phyloP scores from a whole-genome alignment of 2,797 vertebrate genomes.

The Telmatherina bonti region DNA sequence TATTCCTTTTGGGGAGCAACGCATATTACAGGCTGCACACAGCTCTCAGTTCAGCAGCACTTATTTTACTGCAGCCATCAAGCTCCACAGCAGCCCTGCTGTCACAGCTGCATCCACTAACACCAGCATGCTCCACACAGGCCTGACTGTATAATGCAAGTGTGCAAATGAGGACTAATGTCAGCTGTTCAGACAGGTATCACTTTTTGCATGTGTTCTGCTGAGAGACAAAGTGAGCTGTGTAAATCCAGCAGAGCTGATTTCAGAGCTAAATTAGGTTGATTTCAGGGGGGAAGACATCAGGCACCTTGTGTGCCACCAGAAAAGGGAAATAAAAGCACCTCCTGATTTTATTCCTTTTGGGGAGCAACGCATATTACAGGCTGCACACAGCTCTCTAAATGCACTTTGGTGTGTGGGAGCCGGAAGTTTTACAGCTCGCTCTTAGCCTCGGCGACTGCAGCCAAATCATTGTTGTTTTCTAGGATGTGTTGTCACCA shows the following conservation, averaged over 20 bases:
- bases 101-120: slow-evolving; percentile 1
- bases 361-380: slow-evolving; percentile 27
- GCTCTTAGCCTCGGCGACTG: not conserved
- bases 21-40: slow-evolving; percentile 29
- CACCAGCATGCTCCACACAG: not conserved
- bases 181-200: not conserved
- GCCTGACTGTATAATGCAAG: not conserved
- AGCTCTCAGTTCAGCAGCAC: slow-evolving; percentile 20
- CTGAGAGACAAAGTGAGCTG: not conserved
- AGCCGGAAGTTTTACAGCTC: slow-evolving; percentile 13
- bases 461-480: slow-evolving; percentile 27
- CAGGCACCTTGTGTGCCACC: not conserved
- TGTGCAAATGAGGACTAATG: slow-evolving; percentile 1
- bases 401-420: not conserved
- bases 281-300: not conserved
- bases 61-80: slow-evolving; percentile 24
- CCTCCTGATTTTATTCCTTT: slow-evolving; percentile 12
- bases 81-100: not conserved
- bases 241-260: not conserved
- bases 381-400: slow-evolving; percentile 14
- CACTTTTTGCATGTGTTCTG: not conserved
- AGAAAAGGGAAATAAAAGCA: slow-evolving; percentile 16
- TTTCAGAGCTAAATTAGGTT: not conserved
- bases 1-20: slow-evolving; percentile 5
- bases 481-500: slow-evolving; percentile 11